A percentile compares a stretch with the other conserved stretches of the same genome.
These are phyloP conservation scores for Ichneumon xanthorius DNA, from an alignment of 2,888 invertebrate species.

Conservation along the genomic window DNA sequence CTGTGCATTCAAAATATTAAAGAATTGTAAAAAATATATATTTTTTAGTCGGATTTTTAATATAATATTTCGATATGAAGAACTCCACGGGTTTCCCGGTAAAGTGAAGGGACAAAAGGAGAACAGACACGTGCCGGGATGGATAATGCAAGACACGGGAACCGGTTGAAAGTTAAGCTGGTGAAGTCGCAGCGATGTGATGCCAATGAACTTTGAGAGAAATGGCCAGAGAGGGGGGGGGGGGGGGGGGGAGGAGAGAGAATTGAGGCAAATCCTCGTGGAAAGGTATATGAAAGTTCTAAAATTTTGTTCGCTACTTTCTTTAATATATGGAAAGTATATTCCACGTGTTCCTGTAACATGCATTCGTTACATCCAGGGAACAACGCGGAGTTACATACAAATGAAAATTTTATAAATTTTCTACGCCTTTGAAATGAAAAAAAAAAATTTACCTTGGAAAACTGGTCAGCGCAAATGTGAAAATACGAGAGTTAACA, in stretches of 20 bases:
- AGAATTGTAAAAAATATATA: too few relatives aligned
- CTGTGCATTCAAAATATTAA: too few relatives aligned
- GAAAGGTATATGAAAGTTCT: slow-evolving; percentile 53
- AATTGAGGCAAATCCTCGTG: slow-evolving; percentile 46
- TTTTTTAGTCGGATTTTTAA: neutral
- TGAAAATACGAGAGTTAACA: neutral
- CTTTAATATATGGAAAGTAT: slow-evolving; percentile 10
- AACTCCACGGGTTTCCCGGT: slow-evolving; percentile 28
- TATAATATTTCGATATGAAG: slow-evolving; percentile 1
- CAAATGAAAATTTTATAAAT: neutral
- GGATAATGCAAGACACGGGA: slow-evolving; percentile 45
- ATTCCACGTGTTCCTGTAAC: slow-evolving; percentile 20
- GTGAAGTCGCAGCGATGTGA: slow-evolving; percentile 22
- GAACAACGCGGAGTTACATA: neutral
- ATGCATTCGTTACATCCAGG: neutral
- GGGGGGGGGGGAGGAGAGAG: neutral
- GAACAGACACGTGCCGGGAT: slow-evolving; percentile 42
- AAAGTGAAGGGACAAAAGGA: slow-evolving; percentile 41
- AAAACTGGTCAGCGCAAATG: neutral
- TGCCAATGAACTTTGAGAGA: slow-evolving; percentile 51
- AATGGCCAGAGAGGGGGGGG: neutral
- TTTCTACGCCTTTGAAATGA: neutral
- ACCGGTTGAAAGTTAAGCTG: slow-evolving; percentile 63
- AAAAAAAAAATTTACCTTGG: neutral
- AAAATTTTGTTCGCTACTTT: slow-evolving; percentile 19